Evolutionary conservation across 1,140 invertebrate species (phyloP), one percentile per base, ranked within the genome.

Genomic region (Pristionchus pacificus): DNA sequence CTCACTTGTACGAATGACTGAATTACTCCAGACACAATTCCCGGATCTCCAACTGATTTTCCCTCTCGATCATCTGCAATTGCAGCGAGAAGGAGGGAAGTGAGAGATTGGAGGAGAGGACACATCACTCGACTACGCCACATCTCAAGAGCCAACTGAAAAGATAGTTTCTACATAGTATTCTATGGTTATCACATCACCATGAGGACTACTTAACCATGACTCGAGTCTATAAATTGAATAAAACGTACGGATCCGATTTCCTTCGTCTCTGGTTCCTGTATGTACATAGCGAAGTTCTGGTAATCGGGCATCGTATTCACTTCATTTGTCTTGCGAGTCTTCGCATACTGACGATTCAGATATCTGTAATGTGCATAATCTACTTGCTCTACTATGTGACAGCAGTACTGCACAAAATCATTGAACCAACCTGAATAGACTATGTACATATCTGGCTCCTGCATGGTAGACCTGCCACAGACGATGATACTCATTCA

Each of bases 141-240:
- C n/a, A 81, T 81, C 13, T 77, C 73, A 31, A 81, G 64, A 10
- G 79, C 78, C 30, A 79, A 59, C 77, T 78, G 68, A 30, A 68
- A 15, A 66, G n/a, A n/a, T n/a, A n/a, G n/a, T n/a, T n/a, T n/a
- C n/a, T n/a, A n/a, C n/a, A n/a, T n/a, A n/a, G n/a, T n/a, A n/a
- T n/a, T n/a, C n/a, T n/a, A n/a, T n/a, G n/a, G n/a, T n/a, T n/a
- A 49, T 10, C 38, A 49, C 38, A 49, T 10, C 6, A 10, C 38
- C 38, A 49, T 49, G 38, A 10, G 6, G 31, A 72, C n/a, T n/a
- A 67, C 32, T 25, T n/a, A 32, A 79, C 31, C 74, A 58, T 75
- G 32, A 68, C 28, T 25, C 57, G 2, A 74, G 25, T 32, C 33
- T 32, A n/a, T 61, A 55, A 29, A 25, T 28, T 6, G n/a, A n/a